Conservation (phyloP, 2,797 vertebrate genomes). For the Acrossocheilus wenchowensis region DNA sequence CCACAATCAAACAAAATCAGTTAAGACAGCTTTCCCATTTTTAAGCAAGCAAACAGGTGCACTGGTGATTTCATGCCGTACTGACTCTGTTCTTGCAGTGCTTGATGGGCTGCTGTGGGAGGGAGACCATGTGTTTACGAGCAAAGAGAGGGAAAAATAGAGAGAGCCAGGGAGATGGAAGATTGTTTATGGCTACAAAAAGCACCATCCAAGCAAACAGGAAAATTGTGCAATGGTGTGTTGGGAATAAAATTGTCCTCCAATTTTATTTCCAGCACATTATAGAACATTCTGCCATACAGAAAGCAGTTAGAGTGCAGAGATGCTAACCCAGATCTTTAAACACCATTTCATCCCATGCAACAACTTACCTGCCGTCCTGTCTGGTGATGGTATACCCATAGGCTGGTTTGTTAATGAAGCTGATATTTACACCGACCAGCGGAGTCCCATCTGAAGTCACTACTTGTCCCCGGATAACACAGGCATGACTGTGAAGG, state of each 20-base stretch:
- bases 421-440: constrained; percentile 98
- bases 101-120: constrained; percentile 76
- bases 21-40: constrained; percentile 77
- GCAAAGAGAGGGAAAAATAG: constrained; percentile 56
- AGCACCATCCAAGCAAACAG: constrained; percentile 28
- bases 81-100: constrained; percentile 79
- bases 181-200: constrained; percentile 63
- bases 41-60: constrained; percentile 83
- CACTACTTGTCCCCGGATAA: constrained; percentile 97
- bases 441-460: constrained; percentile 95
- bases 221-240: not conserved
- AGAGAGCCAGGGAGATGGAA: constrained; percentile 43
- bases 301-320: not conserved
- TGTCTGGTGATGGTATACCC: constrained; percentile 96
- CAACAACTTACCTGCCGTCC: constrained; percentile 88
- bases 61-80: constrained; percentile 82
- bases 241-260: constrained; percentile 54
- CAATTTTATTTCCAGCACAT: constrained; percentile 4
- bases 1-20: constrained; percentile 77
- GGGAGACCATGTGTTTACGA: constrained; percentile 76
- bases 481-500: constrained; percentile 88
- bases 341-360: constrained; percentile 15
- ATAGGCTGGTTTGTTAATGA: constrained; percentile 89
- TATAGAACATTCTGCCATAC: not conserved
- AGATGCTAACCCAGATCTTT: not conserved